Base-by-base conservation (phyloP, 2,888 invertebrate genomes). In the Ptycholaimellus sp. region DNA sequence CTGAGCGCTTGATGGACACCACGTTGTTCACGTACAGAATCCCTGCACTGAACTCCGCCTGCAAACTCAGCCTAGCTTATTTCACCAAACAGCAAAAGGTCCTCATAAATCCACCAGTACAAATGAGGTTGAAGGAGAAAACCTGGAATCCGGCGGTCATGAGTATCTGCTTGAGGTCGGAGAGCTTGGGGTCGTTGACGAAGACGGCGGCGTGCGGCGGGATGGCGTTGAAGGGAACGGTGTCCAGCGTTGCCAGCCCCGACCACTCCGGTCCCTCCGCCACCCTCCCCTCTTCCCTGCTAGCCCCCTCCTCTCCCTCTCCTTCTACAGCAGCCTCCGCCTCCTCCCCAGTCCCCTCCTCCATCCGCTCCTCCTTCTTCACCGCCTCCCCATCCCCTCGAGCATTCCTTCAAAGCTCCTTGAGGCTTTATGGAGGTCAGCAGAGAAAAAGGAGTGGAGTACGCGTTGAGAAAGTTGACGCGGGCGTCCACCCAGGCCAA, bases 11-110 rank as follows among this genome's bases (percentile, higher is more conserved):
- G 31, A 96, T 71, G 4, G 87, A 85, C 37, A 90, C 70, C 28
- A 78, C 77, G 59, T 80, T 79, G 54, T 80, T 81, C 63, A 90
- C 87, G 72, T 83, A 81, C 2, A 93, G 67, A 7, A 82, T 79
- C 32, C 90, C 90, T 19, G 74, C 78, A 20, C 73, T 73, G 61
- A 87, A 79, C 61, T 93, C 90, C 0, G 80, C 77, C 34, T 7
- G 23, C 13, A 3, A 4, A 14, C 18, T 31, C 42, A 67, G 65
- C 40, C 81, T 73, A 47, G 75, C 76, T 49, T 71, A 66, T 49
- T 73, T 74, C 43, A 69, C 67, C 16, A 81, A 62, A 5, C n/a
- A 27, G n/a, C n/a, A 27, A 27, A 27, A 9, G n/a, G 27, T 9
- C n/a, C n/a, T 11, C 9, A 9, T 27, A 27, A 27, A 27, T 11